Evolutionary conservation across 2,113 vertebrate genomes (phyloP).

Genomic region (Genyomyrus donnyi): DNA sequence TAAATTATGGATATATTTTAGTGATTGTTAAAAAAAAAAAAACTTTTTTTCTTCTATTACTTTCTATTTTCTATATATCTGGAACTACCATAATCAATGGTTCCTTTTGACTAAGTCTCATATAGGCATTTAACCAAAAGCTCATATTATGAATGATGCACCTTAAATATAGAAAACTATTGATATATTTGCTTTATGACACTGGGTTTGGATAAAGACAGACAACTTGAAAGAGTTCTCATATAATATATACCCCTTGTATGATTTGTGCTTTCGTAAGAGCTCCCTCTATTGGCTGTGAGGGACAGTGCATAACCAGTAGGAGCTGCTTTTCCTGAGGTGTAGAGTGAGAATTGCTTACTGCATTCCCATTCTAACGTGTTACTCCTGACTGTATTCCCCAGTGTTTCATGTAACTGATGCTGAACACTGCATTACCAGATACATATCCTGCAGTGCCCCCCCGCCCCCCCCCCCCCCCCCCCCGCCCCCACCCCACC

Average conservation of each 20-base stretch:
- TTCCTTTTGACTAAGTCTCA: background rate
- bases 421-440: background rate
- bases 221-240: background rate
- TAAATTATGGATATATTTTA: background rate
- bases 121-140: background rate
- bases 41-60: background rate
- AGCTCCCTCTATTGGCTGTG: background rate
- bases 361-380: background rate
- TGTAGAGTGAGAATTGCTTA: background rate
- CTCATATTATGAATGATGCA: background rate
- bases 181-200: background rate
- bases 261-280: background rate
- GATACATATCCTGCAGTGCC: background rate
- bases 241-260: background rate
- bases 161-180: background rate
- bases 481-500: no score
- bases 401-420: background rate
- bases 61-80: background rate
- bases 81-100: background rate
- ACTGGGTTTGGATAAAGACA: background rate
- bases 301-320: background rate
- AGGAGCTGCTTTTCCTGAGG: background rate
- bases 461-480: background rate
- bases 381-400: background rate
- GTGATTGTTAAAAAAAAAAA: background rate